These are phyloP conservation scores for Apoda limacodes DNA, from an alignment of 2,888 invertebrate species.

Conservation along the genomic window DNA sequence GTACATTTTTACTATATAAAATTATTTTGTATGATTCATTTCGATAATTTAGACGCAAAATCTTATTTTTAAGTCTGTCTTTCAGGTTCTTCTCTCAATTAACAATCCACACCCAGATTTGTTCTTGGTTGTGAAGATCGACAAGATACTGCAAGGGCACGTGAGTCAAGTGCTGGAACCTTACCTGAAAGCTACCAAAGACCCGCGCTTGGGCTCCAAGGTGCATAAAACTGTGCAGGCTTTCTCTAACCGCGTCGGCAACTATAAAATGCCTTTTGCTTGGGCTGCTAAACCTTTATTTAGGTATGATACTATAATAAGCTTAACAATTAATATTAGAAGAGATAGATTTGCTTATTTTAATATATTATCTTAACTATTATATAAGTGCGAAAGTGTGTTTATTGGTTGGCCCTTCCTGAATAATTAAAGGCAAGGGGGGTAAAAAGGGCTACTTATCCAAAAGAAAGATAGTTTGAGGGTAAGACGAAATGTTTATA, in stretches of 20 bases:
- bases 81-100: constrained; percentile 88
- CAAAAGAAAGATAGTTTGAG: too few species aligned
- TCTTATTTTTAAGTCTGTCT: too few species aligned
- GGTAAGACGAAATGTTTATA: too few species aligned
- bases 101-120: constrained; percentile 91
- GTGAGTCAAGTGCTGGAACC: constrained; percentile 88
- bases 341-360: too few species aligned
- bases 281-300: constrained; percentile 94
- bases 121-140: constrained; percentile 91
- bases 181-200: constrained; percentile 85
- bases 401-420: too few species aligned
- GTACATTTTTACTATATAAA: too few species aligned
- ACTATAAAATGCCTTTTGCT: constrained; percentile 96
- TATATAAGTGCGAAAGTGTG: too few species aligned
- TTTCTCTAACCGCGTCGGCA: constrained; percentile 86
- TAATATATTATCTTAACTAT: too few species aligned
- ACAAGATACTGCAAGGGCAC: constrained; percentile 92
- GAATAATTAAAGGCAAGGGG: too few species aligned
- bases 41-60: too few species aligned
- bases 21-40: too few species aligned
- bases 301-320: constrained; percentile 35
- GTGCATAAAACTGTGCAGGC: constrained; percentile 84
- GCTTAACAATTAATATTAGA: not conserved
- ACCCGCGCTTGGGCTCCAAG: constrained; percentile 82
- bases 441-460: too few species aligned